phyloP scores from a whole-genome alignment of 2,888 invertebrate genomes.

The Sphecodes monilicornis region DNA sequence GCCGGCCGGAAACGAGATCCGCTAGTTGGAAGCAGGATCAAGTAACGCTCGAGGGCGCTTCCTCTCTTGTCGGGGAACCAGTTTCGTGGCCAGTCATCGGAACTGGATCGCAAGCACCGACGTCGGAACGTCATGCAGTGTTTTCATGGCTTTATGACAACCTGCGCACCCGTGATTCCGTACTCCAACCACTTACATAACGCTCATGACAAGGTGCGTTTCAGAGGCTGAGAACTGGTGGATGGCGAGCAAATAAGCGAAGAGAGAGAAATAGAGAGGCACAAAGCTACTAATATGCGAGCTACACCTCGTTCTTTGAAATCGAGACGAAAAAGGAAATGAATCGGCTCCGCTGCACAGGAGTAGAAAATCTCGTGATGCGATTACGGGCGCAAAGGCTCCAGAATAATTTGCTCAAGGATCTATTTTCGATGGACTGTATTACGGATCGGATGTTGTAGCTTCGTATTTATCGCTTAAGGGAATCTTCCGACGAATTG shows the following conservation, averaged over 20 bases:
- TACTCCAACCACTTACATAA: constrained; percentile 43
- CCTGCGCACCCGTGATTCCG: constrained; percentile 40
- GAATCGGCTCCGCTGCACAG: constrained; percentile 33
- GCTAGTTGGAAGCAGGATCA: constrained; percentile 30
- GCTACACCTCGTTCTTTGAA: constrained; percentile 54
- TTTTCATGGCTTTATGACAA: constrained; percentile 45
- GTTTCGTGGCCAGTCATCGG: constrained; percentile 29
- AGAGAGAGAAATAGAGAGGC: constrained; percentile 10
- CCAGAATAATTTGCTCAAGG: background rate
- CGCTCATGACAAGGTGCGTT: constrained; percentile 23
- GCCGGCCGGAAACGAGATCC: constrained; percentile 30
- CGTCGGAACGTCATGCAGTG: constrained; percentile 29
- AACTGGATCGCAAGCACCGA: constrained; percentile 37
- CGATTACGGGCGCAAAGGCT: background rate
- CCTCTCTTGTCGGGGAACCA: constrained; percentile 28
- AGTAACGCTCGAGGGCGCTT: constrained; percentile 33
- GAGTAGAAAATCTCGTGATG: constrained; percentile 44
- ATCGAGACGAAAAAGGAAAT: constrained; percentile 69
- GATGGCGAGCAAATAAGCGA: background rate
- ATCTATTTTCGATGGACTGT: constrained; percentile 3
- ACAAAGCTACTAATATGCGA: constrained; percentile 35
- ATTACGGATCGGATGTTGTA: background rate
- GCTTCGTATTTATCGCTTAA: background rate
- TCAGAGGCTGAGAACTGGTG: background rate
- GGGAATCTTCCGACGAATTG: background rate